A percentile compares a stretch with the other conserved stretches of the same genome.
Evolutionary conservation across 2,888 invertebrate genomes (phyloP).

Genomic region (Troides helena): DNA sequence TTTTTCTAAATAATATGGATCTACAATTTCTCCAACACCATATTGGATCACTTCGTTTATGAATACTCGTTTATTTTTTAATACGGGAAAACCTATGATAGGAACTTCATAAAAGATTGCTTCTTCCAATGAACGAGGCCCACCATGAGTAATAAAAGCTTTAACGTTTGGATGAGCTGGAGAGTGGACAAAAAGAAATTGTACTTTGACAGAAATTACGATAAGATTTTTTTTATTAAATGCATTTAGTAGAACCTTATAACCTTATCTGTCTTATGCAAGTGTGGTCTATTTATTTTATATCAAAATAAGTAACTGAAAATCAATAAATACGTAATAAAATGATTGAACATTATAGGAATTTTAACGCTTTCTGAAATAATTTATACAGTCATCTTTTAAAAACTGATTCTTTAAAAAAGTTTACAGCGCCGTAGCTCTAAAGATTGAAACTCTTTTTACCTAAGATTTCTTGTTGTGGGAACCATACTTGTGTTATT

Average conservation of each 20-base stretch:
- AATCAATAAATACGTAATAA: no score
- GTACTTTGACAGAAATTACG: not conserved
- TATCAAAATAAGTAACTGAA: no score
- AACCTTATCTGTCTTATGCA: no score
- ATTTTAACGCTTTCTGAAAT: no score
- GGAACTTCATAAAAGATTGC: slow-evolving; percentile 68
- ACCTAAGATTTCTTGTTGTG: slow-evolving; percentile 80
- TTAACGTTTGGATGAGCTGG: slow-evolving; percentile 69
- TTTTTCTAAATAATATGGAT: slow-evolving; percentile 61
- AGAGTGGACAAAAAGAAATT: slow-evolving; percentile 31
- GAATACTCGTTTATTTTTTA: slow-evolving; percentile 60
- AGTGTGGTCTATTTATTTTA: no score
- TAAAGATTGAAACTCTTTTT: slow-evolving; percentile 23
- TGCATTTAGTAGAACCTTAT: not conserved
- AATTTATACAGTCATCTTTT: no score
- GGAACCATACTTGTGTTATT: slow-evolving; percentile 71
- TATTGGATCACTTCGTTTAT: slow-evolving; percentile 60
- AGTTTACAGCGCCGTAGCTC: not conserved
- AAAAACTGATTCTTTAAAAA: not conserved
- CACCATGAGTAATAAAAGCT: slow-evolving; percentile 69
- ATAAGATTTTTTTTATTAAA: not conserved
- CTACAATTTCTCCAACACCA: slow-evolving; percentile 64
- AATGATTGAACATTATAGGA: no score
- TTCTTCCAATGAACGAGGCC: slow-evolving; percentile 70
- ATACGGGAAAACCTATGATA: slow-evolving; percentile 63